These are phyloP conservation scores for Pterostichus madidus DNA, from an alignment of 2,888 invertebrate species.

Conservation along the genomic window DNA sequence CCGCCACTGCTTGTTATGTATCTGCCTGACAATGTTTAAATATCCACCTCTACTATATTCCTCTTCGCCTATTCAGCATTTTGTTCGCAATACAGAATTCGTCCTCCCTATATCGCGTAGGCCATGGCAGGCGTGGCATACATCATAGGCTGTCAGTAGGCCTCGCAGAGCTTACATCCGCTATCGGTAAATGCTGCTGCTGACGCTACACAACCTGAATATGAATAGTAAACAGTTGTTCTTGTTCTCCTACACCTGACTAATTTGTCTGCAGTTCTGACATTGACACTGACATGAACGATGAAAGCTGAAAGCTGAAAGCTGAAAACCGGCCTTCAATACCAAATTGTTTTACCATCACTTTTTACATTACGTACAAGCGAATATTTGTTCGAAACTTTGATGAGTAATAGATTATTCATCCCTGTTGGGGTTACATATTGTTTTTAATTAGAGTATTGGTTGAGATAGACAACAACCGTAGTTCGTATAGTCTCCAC, in stretches of 20 bases:
- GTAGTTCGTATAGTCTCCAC: too few relatives aligned
- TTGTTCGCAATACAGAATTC: slow-evolving; percentile 4
- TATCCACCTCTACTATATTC: not conserved
- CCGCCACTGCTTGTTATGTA: too few relatives aligned
- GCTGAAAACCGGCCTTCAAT: not conserved
- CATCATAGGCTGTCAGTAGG: slow-evolving; percentile 14
- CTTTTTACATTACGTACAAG: not conserved
- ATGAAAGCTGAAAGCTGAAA: not conserved
- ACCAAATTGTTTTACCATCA: not conserved
- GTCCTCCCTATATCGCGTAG: not conserved
- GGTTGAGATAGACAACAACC: too few relatives aligned
- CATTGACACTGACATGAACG: not conserved
- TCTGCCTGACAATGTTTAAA: not conserved
- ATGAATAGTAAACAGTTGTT: slow-evolving; percentile 49
- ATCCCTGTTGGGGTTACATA: too few relatives aligned
- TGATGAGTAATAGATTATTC: too few relatives aligned
- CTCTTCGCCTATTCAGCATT: not conserved
- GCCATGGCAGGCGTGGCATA: not conserved
- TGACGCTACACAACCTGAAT: slow-evolving; percentile 8
- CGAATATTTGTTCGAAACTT: too few relatives aligned
- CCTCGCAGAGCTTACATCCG: not conserved
- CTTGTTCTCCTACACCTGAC: slow-evolving; percentile 29
- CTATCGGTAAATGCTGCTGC: not conserved
- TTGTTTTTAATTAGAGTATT: too few relatives aligned
- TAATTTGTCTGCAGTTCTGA: slow-evolving; percentile 26